Base-by-base conservation (phyloP, 2,888 invertebrate species). In the Amiota minor region DNA sequence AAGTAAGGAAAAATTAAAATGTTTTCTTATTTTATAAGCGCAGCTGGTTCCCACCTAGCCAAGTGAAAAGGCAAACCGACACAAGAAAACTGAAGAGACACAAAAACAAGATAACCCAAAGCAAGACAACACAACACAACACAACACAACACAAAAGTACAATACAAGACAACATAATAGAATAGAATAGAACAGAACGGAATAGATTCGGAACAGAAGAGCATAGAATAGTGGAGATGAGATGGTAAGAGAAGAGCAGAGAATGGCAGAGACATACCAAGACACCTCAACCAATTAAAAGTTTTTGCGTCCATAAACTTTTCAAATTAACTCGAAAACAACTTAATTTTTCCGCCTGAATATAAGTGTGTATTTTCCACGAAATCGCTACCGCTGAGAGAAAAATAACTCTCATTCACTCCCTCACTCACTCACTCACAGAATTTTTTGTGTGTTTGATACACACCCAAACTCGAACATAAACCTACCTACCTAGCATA, bases 311-410 rank as follows among this genome's bases (percentile, higher is more conserved):
- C 59, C 73, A 55, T 73, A 72, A 80, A 80, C 79, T 80, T 80
- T 80, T 80, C 74, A 78, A 80, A 80, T 77, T 79, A 78, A 80
- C 80, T 80, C 76, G 77, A 80, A 80, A 80, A 80, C 79, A 80
- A 80, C 80, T 80, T 78, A 79, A 80, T 80, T 79, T 77, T 76
- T 77, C 74, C 72, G 72, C 74, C 72, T 70, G 74, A 74, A 77
- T 70, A 74, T 78, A 75, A n/a, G n/a, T n/a, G n/a, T 76, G 49
- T 35, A 35, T 70, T 70, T 20, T 59, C 10, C 59, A 18, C 59
- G 75, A 76, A 75, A 65, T 72, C 72, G 35, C 35, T 35, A 35
- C 35, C 72, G 65, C 59, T 72, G 64, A 71, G 71, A 64, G 45
- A 20, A 61, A 61, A 11, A 53, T 55, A 10, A 14, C 50, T n/a